Evolutionary conservation across 2,113 vertebrate genomes (phyloP), one percentile per base, ranked within the genome.

Genomic region (Myocastor coypus): DNA sequence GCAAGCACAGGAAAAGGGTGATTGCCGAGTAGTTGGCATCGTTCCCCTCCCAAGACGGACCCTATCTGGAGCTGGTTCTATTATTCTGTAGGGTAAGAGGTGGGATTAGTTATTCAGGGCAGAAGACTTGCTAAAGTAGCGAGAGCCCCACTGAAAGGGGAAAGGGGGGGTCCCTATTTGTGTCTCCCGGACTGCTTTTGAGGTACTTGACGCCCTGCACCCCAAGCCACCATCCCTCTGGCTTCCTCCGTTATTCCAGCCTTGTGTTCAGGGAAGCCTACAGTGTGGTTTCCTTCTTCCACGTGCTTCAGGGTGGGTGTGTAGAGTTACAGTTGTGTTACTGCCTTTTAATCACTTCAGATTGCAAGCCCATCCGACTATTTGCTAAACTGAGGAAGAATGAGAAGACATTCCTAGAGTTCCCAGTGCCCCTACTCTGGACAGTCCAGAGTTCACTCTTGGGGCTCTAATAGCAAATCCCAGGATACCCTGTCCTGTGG

Each of bases 341-440:
- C 89, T 95, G 46, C 42, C 28, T 92, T 32, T 61, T 88, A 61
- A 42, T 92, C 86, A 55, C 85, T 92, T 86, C 89, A 87, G 83
- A 84, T 91, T 97, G 95, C 94, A 93, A 89, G 94, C 83, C 83
- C 24, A 0, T 75, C 94, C 40, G 61, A 96, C 86, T 63, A 61
- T 92, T 95, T 83, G 84, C 42, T 73, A 77, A 85, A 30, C 55
- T 30, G n/a, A 90, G 89, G 87, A 93, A 69, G 81, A 97, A 63
- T 34, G 73, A 68, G 68, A 69, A 55, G 91, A 68, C 7, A 0
- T 57, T 91, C 85, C 89, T 92, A 61, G 83, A 80, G 46, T 61
- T 55, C 61, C 77, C 0, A 0, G 28, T 77, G 28, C 13, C 20
- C 16, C 16, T 0, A 52, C 81, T 90, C 83, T 42, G 64, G 32